These are phyloP conservation scores for Ennomos fuscantarius DNA, from an alignment of 2,888 invertebrate species.

Conservation along the genomic window DNA sequence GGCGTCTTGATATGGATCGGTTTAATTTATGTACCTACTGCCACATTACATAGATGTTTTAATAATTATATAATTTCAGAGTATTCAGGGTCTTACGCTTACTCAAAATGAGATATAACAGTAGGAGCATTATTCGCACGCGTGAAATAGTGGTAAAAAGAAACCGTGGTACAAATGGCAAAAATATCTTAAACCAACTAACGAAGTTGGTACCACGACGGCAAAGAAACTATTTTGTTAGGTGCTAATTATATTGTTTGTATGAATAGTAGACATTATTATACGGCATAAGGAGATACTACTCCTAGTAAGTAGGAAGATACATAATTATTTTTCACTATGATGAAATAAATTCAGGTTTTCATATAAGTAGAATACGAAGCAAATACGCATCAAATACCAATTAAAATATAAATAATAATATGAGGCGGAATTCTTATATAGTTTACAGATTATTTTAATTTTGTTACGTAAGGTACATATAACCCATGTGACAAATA, in stretches of 20 bases:
- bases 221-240: conserved; percentile 11
- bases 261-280: neutral
- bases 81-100: too few species aligned
- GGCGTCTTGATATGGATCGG: too few species aligned
- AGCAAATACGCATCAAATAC: conserved; percentile 29
- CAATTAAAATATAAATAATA: conserved; percentile 19
- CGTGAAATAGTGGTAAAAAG: too few species aligned
- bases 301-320: conserved; percentile 46
- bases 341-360: conserved; percentile 18
- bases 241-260: conserved; percentile 1
- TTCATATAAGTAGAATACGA: conserved; percentile 16
- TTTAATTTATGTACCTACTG: too few species aligned
- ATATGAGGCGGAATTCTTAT: conserved; percentile 40
- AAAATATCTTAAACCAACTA: too few species aligned
- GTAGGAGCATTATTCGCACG: too few species aligned
- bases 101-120: too few species aligned
- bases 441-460: neutral
- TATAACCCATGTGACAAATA: too few species aligned
- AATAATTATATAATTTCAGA: too few species aligned
- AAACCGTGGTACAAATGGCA: too few species aligned
- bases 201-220: too few species aligned
- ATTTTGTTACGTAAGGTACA: neutral
- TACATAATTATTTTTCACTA: conserved; percentile 39
- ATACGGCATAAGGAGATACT: conserved; percentile 16
- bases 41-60: too few species aligned